These are phyloP conservation scores for Aramus guarauna DNA, from an alignment of 2,113 vertebrate species.

Conservation along the genomic window DNA sequence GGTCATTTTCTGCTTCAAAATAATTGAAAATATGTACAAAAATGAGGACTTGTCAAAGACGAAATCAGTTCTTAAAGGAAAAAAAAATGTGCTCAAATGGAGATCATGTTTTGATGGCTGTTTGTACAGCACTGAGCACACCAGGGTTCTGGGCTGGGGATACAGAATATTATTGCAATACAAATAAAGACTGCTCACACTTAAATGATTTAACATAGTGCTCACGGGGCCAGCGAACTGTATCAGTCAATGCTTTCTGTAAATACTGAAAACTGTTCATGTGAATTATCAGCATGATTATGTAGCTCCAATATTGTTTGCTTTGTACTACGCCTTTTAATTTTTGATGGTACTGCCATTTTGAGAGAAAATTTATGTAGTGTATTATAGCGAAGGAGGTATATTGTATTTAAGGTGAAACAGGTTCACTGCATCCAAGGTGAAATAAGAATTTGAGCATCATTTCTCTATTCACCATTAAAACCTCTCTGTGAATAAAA, in stretches of 20 bases:
- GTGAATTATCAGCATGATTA: not conserved
- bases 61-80: not conserved
- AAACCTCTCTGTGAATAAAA: not conserved
- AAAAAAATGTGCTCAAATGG: not conserved
- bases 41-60: not conserved
- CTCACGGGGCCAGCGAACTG: not conserved
- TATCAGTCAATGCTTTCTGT: constrained; percentile 21
- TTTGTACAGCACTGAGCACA: not conserved
- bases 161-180: not conserved
- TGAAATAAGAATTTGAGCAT: not conserved
- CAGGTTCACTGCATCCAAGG: not conserved
- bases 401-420: not conserved
- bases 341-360: constrained; percentile 30
- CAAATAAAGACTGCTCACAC: not conserved
- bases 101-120: not conserved
- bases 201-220: constrained; percentile 16
- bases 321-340: not conserved
- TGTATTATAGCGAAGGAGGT: not conserved
- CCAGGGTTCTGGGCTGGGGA: not conserved
- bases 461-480: not conserved
- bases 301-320: constrained; percentile 10
- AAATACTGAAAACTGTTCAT: constrained; percentile 15
- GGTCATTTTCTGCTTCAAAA: not conserved
- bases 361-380: not conserved
- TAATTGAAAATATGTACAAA: not conserved